Conservation (phyloP, 35 echinoderm and acorn worm species). For the Heliocidaris erythrogramma region DNA sequence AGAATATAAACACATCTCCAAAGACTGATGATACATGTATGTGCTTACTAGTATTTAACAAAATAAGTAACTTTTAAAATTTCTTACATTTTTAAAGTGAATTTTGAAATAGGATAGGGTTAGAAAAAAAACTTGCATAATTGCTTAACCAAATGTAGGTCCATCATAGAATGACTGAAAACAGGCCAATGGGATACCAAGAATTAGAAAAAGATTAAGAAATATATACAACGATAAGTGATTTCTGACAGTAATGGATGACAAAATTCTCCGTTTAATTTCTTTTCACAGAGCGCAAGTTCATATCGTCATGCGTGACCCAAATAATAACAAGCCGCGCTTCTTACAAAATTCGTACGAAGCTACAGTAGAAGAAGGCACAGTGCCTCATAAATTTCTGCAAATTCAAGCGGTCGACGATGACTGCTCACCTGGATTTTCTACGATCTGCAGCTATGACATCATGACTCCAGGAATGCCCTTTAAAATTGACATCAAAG, state of each 20-base stretch:
- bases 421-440: slow-evolving; percentile 89
- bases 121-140: too few species aligned
- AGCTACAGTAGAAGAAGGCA: slow-evolving; percentile 77
- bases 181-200: too few species aligned
- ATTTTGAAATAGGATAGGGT: too few species aligned
- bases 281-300: slow-evolving; percentile 72
- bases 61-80: too few species aligned
- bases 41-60: too few species aligned
- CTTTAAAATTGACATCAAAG: slow-evolving; percentile 77
- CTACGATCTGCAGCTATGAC: slow-evolving; percentile 88
- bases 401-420: slow-evolving; percentile 85
- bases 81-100: too few species aligned
- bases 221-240: not conserved
- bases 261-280: not conserved
- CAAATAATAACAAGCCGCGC: slow-evolving; percentile 86
- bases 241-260: not conserved
- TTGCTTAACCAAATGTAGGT: too few species aligned
- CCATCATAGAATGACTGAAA: too few species aligned
- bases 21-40: too few species aligned
- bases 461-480: slow-evolving; percentile 85
- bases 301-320: slow-evolving; percentile 89
- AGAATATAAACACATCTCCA: too few species aligned
- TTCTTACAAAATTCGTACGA: slow-evolving; percentile 78
- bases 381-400: slow-evolving; percentile 66
- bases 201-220: not conserved